Percentiles rank a stretch among this genome's conserved stretches.
These are phyloP conservation scores for Labrus mixtus DNA, from an alignment of 2,113 vertebrate species.

Conservation along the genomic window DNA sequence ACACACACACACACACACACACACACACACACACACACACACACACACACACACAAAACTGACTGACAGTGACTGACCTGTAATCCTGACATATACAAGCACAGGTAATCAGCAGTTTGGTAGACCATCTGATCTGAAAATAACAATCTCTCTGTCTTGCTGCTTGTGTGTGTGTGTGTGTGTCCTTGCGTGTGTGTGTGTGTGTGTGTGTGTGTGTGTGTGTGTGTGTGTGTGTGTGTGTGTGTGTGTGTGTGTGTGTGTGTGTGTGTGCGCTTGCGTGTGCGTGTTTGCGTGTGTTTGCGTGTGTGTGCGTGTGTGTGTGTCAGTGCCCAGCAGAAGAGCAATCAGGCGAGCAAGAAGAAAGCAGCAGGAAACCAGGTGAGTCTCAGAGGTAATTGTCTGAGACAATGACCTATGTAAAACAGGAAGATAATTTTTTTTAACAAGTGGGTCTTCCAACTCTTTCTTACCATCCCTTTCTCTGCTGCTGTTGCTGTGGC, in stretches of 20 bases:
- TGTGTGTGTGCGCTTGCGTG: no score
- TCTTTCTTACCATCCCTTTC: constrained; percentile 5
- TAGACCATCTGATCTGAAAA: neutral
- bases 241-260: no score
- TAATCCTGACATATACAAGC: neutral
- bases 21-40: no score
- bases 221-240: no score
- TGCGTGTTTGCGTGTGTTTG: constrained; percentile 6
- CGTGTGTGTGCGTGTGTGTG: constrained; percentile 29
- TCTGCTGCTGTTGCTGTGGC: constrained; percentile 39
- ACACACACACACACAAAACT: neutral
- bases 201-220: constrained; percentile 77
- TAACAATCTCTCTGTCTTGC: neutral
- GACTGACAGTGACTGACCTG: no score
- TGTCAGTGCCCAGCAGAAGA: constrained; percentile 94
- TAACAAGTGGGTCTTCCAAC: constrained; percentile 5
- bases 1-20: neutral
- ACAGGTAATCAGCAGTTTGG: neutral
- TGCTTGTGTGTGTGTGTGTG: constrained; percentile 3
- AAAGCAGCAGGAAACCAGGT: constrained; percentile 97
- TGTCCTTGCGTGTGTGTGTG: constrained; percentile 81
- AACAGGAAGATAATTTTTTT: neutral
- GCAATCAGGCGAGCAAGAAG: constrained; percentile 96
- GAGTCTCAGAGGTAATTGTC: constrained; percentile 10
- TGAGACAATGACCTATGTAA: neutral